Percentiles rank a stretch among this genome's conserved stretches.
phyloP scores from a whole-genome alignment of 2,888 invertebrate species.

The Labia minor region DNA sequence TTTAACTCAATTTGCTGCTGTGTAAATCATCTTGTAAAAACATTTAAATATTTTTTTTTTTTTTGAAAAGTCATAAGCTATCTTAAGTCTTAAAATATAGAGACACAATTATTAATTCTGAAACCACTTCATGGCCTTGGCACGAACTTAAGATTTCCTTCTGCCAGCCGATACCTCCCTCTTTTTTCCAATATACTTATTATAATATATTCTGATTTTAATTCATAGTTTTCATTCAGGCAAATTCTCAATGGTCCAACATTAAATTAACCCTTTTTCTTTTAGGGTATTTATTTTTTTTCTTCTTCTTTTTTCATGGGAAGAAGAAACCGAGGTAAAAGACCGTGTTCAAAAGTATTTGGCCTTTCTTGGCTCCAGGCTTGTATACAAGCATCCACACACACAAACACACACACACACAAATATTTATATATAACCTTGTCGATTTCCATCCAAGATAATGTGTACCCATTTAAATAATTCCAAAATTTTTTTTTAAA shows the following conservation, averaged over 20 bases:
- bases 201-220: conserved; percentile 2
- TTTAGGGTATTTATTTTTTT: neutral
- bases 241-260: neutral
- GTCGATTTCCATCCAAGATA: neutral
- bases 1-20: too few relatives aligned
- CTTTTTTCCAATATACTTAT: neutral
- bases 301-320: neutral
- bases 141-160: neutral
- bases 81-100: neutral
- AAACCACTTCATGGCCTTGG: neutral
- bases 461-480: conserved; percentile 5
- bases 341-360: neutral
- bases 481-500: neutral
- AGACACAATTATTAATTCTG: neutral
- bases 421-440: conserved; percentile 7
- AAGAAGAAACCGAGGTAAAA: neutral
- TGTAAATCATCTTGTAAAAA: too few relatives aligned
- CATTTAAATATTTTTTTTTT: too few relatives aligned
- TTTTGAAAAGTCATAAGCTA: too few relatives aligned
- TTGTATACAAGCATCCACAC: neutral
- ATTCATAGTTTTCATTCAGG: neutral
- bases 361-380: conserved; percentile 3
- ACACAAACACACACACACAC: neutral
- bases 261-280: neutral
- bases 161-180: neutral